Conservation (phyloP, 2,113 vertebrate genomes). For the Etheostoma spectabile region DNA sequence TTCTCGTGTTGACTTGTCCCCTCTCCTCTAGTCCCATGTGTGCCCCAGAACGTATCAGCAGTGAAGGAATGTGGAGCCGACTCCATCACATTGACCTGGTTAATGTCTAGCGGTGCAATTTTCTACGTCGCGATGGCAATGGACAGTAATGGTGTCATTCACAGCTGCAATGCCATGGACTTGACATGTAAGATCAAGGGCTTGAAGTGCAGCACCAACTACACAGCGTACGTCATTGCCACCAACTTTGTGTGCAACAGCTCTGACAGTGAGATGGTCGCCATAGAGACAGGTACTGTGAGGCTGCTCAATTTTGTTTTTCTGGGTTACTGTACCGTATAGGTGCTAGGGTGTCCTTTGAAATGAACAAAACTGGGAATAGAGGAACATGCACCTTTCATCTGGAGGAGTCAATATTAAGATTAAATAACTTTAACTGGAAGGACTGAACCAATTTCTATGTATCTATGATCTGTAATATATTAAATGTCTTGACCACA, state of each 20-base stretch:
- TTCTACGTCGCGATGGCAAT: conserved; percentile 71
- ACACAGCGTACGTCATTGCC: conserved; percentile 70
- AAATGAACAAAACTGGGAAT: not conserved
- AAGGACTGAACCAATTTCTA: not conserved
- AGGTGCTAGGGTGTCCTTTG: not conserved
- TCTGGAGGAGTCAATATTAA: not conserved
- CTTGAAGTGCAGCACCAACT: conserved; percentile 81
- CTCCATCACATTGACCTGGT: conserved; percentile 76
- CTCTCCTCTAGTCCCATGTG: conserved; percentile 79
- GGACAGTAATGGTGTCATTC: conserved; percentile 54
- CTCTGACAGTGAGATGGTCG: conserved; percentile 69
- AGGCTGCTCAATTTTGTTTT: not conserved
- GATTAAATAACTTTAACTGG: not conserved
- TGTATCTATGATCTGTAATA: not conserved
- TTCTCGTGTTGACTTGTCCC: not conserved
- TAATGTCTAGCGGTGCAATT: conserved; percentile 54
- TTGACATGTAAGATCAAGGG: conserved; percentile 67
- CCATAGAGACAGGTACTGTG: conserved; percentile 80
- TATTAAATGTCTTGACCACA: not conserved
- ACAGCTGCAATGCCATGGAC: conserved; percentile 67
- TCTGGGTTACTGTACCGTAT: not conserved
- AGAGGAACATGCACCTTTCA: not conserved
- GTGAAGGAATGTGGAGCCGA: conserved; percentile 72
- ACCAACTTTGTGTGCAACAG: conserved; percentile 84
- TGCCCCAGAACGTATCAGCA: conserved; percentile 71